These are phyloP conservation scores for Oryzias dopingdopingensis DNA, from an alignment of 2,797 vertebrate species.

Conservation along the genomic window DNA sequence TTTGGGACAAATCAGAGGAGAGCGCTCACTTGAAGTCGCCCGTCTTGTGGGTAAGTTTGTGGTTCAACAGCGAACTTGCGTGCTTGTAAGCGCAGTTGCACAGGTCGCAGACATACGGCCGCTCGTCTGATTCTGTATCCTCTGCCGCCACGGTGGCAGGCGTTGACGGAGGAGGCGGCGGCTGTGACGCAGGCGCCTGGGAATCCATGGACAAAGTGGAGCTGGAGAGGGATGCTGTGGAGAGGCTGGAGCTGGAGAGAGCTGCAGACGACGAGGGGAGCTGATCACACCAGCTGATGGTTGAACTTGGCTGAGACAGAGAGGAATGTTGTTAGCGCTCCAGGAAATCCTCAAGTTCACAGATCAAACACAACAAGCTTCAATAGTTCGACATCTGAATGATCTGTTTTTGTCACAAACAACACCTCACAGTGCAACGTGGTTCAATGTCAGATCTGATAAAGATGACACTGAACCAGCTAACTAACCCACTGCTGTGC, in stretches of 20 bases:
- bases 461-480: too few species aligned
- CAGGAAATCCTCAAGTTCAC: too few species aligned
- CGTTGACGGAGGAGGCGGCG: background rate
- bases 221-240: conserved; percentile 62
- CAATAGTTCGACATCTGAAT: too few species aligned
- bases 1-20: too few species aligned
- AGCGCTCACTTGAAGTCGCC: conserved; percentile 77
- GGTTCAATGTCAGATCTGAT: too few species aligned
- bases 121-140: conserved; percentile 75
- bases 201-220: conserved; percentile 70
- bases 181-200: conserved; percentile 31
- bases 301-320: conserved; percentile 64
- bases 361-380: background rate
- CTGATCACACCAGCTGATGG: conserved; percentile 76
- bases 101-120: conserved; percentile 81
- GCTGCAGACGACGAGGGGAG: conserved; percentile 66
- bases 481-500: too few species aligned
- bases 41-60: conserved; percentile 84
- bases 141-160: conserved; percentile 39
- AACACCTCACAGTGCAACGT: too few species aligned
- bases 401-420: too few species aligned
- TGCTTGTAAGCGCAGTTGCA: conserved; percentile 86
- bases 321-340: background rate
- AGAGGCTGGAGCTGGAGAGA: conserved; percentile 64
- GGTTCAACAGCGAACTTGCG: conserved; percentile 82